These are phyloP conservation scores for Linepithema humile DNA, from an alignment of 1,140 invertebrate species.

Conservation along the genomic window DNA sequence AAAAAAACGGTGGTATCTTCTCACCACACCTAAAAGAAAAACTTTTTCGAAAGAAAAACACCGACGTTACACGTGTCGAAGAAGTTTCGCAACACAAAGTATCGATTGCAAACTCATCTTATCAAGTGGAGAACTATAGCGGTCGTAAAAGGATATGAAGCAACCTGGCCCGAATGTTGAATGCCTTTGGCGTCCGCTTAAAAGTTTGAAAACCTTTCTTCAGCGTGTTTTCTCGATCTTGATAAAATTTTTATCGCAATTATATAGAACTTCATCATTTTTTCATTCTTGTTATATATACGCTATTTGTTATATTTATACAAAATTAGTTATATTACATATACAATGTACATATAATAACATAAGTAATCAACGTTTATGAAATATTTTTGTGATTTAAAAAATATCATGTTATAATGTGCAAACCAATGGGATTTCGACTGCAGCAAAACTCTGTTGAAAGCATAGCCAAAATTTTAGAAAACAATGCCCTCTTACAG, in stretches of 20 bases:
- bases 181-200: not conserved
- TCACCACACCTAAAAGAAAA: not conserved
- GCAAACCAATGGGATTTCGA: too few species aligned
- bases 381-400: too few species aligned
- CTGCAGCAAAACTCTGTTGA: too few species aligned
- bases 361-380: too few species aligned
- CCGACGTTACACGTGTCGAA: slow-evolving; percentile 36
- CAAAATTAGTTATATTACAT: too few species aligned
- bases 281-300: too few species aligned
- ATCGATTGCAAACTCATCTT: slow-evolving; percentile 70
- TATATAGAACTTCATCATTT: slow-evolving; percentile 29
- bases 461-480: too few species aligned
- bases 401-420: too few species aligned
- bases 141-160: slow-evolving; percentile 71
- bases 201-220: slow-evolving; percentile 58
- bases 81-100: slow-evolving; percentile 57
- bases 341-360: too few species aligned
- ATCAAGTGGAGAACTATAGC: slow-evolving; percentile 55
- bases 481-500: too few species aligned
- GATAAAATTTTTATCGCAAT: slow-evolving; percentile 36
- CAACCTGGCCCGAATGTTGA: slow-evolving; percentile 58
- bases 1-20: slow-evolving; percentile 21
- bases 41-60: slow-evolving; percentile 36
- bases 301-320: too few species aligned
- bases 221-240: not conserved